These are phyloP conservation scores for Tipula unca DNA, from an alignment of 2,888 invertebrate genomes.

Conservation along the genomic window DNA sequence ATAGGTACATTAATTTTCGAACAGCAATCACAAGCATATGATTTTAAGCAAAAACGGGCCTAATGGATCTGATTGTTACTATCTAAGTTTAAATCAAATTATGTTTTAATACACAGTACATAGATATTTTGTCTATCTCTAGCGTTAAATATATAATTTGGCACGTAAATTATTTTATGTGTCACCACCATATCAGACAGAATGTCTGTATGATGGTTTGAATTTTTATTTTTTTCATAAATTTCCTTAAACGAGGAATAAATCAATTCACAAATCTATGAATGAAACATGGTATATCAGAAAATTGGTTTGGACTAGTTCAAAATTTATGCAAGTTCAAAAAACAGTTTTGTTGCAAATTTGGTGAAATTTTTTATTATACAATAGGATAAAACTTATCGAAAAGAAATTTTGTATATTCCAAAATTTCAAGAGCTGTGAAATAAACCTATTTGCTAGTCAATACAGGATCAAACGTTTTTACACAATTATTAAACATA, in stretches of 20 bases:
- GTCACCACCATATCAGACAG: not conserved
- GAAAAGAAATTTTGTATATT: too few relatives aligned
- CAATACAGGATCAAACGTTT: too few relatives aligned
- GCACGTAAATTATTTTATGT: slow-evolving; percentile 8
- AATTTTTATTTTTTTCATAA: not conserved
- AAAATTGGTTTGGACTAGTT: not conserved
- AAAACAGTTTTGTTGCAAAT: too few relatives aligned
- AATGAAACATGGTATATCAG: not conserved
- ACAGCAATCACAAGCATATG: too few relatives aligned
- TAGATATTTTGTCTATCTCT: not conserved
- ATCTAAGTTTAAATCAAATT: not conserved
- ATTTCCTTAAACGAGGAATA: not conserved
- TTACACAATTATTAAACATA: too few relatives aligned
- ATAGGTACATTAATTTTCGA: too few relatives aligned
- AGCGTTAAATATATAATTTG: not conserved
- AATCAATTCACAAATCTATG: not conserved
- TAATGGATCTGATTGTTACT: not conserved
- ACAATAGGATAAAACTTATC: too few relatives aligned
- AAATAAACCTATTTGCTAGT: too few relatives aligned
- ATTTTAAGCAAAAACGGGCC: too few relatives aligned
- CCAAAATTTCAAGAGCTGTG: too few relatives aligned
- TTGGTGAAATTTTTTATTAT: too few relatives aligned
- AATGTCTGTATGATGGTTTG: not conserved
- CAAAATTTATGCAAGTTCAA: too few relatives aligned
- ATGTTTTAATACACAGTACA: not conserved